Evolutionary conservation across 1,140 invertebrate species (phyloP), one percentile per base, ranked within the genome.

Genomic region (Drosophila sp.): DNA sequence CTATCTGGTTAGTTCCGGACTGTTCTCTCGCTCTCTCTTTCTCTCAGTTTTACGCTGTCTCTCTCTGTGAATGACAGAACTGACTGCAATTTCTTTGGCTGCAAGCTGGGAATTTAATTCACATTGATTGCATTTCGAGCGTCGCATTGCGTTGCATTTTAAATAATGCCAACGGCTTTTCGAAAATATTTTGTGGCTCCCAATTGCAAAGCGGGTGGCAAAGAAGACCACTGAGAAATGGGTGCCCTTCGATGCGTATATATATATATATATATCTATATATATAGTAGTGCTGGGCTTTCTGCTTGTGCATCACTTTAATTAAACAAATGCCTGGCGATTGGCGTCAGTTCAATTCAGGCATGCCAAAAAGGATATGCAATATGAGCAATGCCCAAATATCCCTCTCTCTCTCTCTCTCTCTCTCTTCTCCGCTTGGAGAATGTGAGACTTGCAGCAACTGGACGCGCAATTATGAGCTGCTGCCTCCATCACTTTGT

Each of bases 61-160:
- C 46, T 40, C 13, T 14, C 21, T 38, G 11, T 51, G 48, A 29
- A 38, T 51, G 18, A 25, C 25, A 7, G 8, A 14, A 36, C 36
- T 65, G 43, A 29, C 48, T 69, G 54, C 48, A 58, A 71, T 70
- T 63, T 78, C 78, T 53, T 74, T 63, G 64, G 75, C 53, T 67
- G 45, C 77, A 70, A 69, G 75, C 72, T 56, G 78, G 83, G 83
- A 86, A 86, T 86, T 86, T 86, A 86, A 86, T 86, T 86, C 83
- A 76, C 82, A 86, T 86, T 86, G 82, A 86, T 86, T 86, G 82
- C 82, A 86, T 86, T 86, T 86, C 83, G 78, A 76, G 78, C 79
- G 75, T 75, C 82, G 82, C 82, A 86, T 87, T 86, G 82, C 83
- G 82, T 89, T 86, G 82, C 82, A 86, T 86, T 86, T 86, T 87